Evolutionary conservation across 2,888 invertebrate genomes (phyloP).

Genomic region (Drosophila paracracens): DNA sequence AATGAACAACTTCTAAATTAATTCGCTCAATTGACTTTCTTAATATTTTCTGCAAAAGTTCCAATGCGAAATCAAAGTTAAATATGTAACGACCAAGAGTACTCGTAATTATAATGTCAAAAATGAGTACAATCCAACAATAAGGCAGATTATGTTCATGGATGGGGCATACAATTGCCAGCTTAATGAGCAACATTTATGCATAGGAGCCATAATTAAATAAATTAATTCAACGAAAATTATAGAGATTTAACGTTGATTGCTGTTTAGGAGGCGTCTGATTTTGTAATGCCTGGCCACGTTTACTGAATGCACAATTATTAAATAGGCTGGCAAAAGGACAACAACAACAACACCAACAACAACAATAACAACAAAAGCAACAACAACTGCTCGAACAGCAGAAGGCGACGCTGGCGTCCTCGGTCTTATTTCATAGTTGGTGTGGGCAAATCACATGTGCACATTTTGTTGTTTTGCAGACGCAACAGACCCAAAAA

Average conservation of each 20-base stretch:
- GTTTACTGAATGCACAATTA: conserved; percentile 77
- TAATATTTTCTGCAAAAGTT: not conserved
- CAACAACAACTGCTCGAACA: conserved; percentile 4
- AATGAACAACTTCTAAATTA: not conserved
- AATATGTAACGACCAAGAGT: not conserved
- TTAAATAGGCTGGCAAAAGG: conserved; percentile 71
- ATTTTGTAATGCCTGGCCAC: conserved; percentile 46
- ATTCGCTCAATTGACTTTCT: not conserved
- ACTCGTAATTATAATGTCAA: not conserved
- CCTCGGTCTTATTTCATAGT: conserved; percentile 34
- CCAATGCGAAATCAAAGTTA: not conserved
- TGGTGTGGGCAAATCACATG: conserved; percentile 69
- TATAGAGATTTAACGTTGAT: conserved; percentile 69
- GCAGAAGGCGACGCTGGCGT: conserved; percentile 46
- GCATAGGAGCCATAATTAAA: conserved; percentile 58
- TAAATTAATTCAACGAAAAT: conserved; percentile 72
- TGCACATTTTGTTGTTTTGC: conserved; percentile 71
- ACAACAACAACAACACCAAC: conserved; percentile 22
- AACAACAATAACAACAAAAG: not conserved
- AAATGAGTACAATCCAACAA: not conserved
- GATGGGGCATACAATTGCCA: not conserved
- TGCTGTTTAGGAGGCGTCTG: conserved; percentile 45
- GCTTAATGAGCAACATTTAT: conserved; percentile 56
- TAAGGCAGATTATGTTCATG: not conserved
- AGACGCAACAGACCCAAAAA: conserved; percentile 43